Base-by-base conservation (phyloP, 2,888 invertebrate genomes). In the Perizoma affinitatum region DNA sequence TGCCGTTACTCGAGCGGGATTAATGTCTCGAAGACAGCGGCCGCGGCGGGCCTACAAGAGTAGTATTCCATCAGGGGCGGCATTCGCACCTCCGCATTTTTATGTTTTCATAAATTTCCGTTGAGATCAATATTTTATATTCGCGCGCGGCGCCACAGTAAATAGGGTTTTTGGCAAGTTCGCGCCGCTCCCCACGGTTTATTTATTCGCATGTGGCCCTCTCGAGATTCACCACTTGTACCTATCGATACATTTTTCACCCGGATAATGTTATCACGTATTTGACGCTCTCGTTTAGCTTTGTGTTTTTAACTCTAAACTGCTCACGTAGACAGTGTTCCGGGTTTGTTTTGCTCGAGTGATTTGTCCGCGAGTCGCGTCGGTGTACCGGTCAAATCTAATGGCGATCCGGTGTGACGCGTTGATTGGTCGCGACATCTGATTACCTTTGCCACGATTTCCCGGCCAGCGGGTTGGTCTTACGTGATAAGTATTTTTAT, bases 71-170 rank as follows among this genome's bases (percentile, higher is more conserved):
- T 86, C 86, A 84, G 58, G 80, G 77, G 70, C 59, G 63, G 65
- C 68, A n/a, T 83, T 83, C 83, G 76, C 87, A 87, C 85, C 86
- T 86, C 74, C 76, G 75, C 80, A 76, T 86, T 90, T 88, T 88
- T 89, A 89, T 86, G 87, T 88, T 90, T 90, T 89, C 88, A 90
- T 88, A 90, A 88, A 90, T 90, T 88, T 84, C 79, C 84, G 77
- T 78, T 70, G 81, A 82, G 88, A 90, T 91, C 91, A 88, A 90
- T 90, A 88, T 89, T 89, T 88, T 87, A 90, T 88, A 87, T 87
- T 84, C 85, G 80, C 84, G 76, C 75, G 82, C 77, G 80, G 70
- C 79, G 76, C 77, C 79, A 78, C 77, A 78, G 80, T 79, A 75
- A 80, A 83, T 78, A 80, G 83, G 78, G 78, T 78, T 79, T 80